phyloP scores from a whole-genome alignment of 2,797 vertebrate genomes.

The Pygocentrus nattereri region DNA sequence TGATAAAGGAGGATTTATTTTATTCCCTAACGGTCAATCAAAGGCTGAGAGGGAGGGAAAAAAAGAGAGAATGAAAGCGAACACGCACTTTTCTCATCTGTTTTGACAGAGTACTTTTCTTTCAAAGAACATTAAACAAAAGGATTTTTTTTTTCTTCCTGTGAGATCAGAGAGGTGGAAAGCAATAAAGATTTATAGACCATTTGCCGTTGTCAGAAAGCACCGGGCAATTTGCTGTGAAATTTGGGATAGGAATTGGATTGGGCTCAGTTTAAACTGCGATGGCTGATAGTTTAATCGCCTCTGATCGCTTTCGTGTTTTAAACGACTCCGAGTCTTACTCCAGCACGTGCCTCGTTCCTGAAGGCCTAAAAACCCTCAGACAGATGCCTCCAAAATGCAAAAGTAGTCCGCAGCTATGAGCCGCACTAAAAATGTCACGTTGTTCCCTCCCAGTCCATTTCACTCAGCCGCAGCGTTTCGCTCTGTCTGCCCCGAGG shows the following conservation, averaged over 20 bases:
- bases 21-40: conserved; percentile 17
- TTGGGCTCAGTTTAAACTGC: conserved; percentile 6
- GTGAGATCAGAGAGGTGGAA: conserved; percentile 36
- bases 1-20: conserved; percentile 32
- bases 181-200: conserved; percentile 40
- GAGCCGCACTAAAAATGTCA: conserved; percentile 6
- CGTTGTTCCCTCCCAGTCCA: not conserved
- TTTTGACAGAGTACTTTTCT: conserved; percentile 45
- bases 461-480: conserved; percentile 21
- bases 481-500: not conserved
- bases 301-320: not conserved
- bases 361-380: not conserved
- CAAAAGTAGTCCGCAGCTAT: not conserved
- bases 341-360: not conserved
- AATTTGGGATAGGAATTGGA: conserved; percentile 14
- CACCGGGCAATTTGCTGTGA: conserved; percentile 41
- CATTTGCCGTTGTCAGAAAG: conserved; percentile 29
- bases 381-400: not conserved
- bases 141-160: conserved; percentile 1
- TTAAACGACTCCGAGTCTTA: not conserved
- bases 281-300: not conserved
- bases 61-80: not conserved
- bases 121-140: conserved; percentile 46
- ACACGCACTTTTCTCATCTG: conserved; percentile 19
- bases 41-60: conserved; percentile 13